Evolutionary conservation across 2,797 vertebrate genomes (phyloP).

Genomic region (Lacerta viridis): DNA sequence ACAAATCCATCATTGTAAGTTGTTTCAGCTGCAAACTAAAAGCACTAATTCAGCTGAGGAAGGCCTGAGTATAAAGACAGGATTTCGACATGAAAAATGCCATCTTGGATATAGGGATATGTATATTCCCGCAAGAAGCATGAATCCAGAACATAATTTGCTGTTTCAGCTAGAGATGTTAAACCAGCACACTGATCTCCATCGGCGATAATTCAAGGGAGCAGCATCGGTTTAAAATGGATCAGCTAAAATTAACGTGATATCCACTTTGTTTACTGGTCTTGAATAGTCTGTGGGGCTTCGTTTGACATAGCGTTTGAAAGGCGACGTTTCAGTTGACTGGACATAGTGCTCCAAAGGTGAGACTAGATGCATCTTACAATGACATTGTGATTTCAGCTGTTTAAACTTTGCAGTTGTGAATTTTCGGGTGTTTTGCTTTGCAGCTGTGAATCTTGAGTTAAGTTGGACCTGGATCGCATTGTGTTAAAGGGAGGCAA

Average conservation of each 20-base stretch:
- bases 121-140: not conserved
- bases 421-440: not conserved
- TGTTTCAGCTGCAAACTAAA: no score
- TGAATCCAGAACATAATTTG: not conserved
- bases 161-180: not conserved
- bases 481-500: constrained; percentile 22
- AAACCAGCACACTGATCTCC: not conserved
- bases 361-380: not conserved
- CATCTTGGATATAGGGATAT: not conserved
- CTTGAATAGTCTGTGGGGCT: not conserved
- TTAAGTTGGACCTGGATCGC: constrained; percentile 8
- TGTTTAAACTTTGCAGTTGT: not conserved
- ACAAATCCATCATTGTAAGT: no score
- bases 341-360: not conserved
- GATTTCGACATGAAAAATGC: not conserved
- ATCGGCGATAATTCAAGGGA: not conserved
- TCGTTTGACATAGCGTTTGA: not conserved
- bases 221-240: not conserved
- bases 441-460: constrained; percentile 1
- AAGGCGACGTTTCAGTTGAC: not conserved
- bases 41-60: no score
- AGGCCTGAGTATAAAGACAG: no score
- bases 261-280: not conserved
- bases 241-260: not conserved
- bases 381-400: not conserved